These are phyloP conservation scores for Chalcosyrphus nemorum DNA, from an alignment of 2,888 invertebrate genomes.

Conservation along the genomic window DNA sequence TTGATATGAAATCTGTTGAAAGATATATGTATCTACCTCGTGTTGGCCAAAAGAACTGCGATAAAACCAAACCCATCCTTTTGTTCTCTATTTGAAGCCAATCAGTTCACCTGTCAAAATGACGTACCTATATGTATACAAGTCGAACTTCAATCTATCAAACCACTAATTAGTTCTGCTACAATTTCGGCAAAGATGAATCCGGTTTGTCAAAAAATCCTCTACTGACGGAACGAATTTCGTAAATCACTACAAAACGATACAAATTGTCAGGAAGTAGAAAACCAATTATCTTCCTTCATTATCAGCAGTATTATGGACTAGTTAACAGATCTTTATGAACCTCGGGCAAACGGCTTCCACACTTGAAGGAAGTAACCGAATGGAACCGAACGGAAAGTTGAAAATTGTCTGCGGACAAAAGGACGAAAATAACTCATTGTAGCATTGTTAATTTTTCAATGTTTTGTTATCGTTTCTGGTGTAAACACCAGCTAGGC, in stretches of 20 bases:
- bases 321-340: conserved; percentile 68
- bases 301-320: conserved; percentile 61
- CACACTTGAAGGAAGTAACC: conserved; percentile 66
- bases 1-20: too few species aligned
- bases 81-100: too few species aligned
- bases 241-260: conserved; percentile 24
- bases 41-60: too few species aligned
- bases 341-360: conserved; percentile 55
- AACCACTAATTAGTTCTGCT: conserved; percentile 59
- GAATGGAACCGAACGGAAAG: conserved; percentile 18
- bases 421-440: conserved; percentile 72
- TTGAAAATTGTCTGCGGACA: conserved; percentile 58
- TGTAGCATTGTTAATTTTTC: conserved; percentile 61
- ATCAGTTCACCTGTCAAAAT: too few species aligned
- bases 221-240: conserved; percentile 24
- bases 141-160: not conserved
- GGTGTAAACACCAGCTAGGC: conserved; percentile 68
- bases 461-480: conserved; percentile 68
- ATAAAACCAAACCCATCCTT: too few species aligned
- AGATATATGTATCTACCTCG: too few species aligned
- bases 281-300: conserved; percentile 63
- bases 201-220: not conserved
- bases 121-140: too few species aligned
- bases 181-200: conserved; percentile 71
- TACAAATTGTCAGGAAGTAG: conserved; percentile 57